phyloP scores from a whole-genome alignment of 37 sponge, comb jelly and placozoan genomes.

The Tethya wilhelma region DNA sequence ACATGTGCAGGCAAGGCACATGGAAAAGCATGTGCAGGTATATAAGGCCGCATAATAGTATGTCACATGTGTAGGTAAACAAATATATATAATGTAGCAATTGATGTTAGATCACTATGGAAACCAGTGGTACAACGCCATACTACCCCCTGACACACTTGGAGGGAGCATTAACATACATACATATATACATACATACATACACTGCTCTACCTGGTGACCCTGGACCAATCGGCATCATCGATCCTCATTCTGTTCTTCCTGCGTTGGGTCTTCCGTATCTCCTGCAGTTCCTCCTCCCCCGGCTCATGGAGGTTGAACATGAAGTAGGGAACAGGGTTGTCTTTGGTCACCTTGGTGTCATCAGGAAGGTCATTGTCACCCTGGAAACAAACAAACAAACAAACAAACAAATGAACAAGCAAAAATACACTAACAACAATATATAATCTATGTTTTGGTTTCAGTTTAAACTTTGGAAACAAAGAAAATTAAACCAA shows the following conservation, averaged over 20 bases:
- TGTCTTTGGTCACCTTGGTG: conserved; percentile 25
- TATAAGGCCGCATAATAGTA: neutral
- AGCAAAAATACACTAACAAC: too few species aligned
- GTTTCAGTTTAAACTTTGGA: too few species aligned
- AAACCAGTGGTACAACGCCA: too few species aligned
- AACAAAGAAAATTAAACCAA: too few species aligned
- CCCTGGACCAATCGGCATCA: conserved; percentile 60
- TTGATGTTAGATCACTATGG: too few species aligned
- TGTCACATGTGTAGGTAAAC: neutral
- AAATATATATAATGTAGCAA: too few species aligned
- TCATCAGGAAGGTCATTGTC: conserved; percentile 52
- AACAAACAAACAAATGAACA: too few species aligned
- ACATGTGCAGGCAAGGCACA: neutral
- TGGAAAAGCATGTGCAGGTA: neutral
- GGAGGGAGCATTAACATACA: too few species aligned
- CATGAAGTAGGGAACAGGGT: conserved; percentile 71
- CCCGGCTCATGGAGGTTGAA: conserved; percentile 73
- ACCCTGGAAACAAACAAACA: conserved; percentile 48
- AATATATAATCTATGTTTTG: too few species aligned
- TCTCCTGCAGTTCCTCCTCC: conserved; percentile 56
- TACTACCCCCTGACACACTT: too few species aligned
- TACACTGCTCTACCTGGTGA: conserved; percentile 38
- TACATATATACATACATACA: conserved; percentile 1
- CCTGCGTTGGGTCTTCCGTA: conserved; percentile 37
- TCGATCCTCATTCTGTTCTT: conserved; percentile 49